Evolutionary conservation across 2,113 vertebrate species (phyloP).

Genomic region (Stomatorhinus ivindoensis): DNA sequence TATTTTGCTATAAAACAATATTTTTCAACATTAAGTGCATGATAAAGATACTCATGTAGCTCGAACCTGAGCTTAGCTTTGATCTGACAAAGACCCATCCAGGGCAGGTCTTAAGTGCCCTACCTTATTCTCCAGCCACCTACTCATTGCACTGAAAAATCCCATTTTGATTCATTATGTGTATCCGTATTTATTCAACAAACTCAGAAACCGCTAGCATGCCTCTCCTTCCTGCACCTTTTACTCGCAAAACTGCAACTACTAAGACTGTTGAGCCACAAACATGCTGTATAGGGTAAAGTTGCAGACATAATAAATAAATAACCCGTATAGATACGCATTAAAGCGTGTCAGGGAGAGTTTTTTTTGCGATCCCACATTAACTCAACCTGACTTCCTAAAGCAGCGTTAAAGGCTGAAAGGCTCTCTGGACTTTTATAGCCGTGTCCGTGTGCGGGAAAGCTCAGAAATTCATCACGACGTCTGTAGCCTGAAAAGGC

Average conservation of each 20-base stretch:
- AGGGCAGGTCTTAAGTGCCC: not conserved
- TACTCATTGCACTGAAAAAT: conserved; percentile 23
- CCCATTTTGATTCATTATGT: conserved; percentile 33
- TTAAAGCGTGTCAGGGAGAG: conserved; percentile 41
- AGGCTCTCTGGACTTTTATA: not conserved
- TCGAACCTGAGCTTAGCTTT: not conserved
- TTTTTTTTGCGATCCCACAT: conserved; percentile 46
- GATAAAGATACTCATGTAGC: not conserved
- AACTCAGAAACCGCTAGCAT: conserved; percentile 26
- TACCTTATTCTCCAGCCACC: not conserved
- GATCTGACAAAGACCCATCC: not conserved
- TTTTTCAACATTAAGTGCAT: not conserved
- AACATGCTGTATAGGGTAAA: conserved; percentile 48
- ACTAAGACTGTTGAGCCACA: conserved; percentile 48
- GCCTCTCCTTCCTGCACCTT: conserved; percentile 25
- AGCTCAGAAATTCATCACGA: not conserved
- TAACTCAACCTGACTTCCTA: conserved; percentile 17
- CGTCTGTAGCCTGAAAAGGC: not conserved
- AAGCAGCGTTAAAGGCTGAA: not conserved
- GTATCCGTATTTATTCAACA: conserved; percentile 38
- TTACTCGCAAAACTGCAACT: conserved; percentile 41
- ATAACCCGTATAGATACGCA: conserved; percentile 44
- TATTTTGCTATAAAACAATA: not conserved
- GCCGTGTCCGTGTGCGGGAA: not conserved
- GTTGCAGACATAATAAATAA: conserved; percentile 49